A percentile compares a stretch with the other conserved stretches of the same genome.
These are phyloP conservation scores for Phalanger gymnotis DNA, from an alignment of 2,797 vertebrate species.

Conservation along the genomic window DNA sequence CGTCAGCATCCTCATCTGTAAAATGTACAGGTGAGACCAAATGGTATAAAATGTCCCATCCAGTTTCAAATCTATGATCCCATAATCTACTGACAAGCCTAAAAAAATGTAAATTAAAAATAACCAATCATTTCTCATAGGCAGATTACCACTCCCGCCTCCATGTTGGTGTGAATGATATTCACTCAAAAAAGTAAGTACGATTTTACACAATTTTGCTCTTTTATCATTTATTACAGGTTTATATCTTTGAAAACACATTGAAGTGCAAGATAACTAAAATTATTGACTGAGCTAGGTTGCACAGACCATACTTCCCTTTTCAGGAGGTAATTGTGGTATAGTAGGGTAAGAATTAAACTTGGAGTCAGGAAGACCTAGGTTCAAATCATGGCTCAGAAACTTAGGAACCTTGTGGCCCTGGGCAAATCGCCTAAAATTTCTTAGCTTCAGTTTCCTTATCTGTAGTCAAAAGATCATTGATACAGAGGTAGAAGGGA, in stretches of 20 bases:
- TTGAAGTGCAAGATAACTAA: not conserved
- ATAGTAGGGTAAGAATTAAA: not conserved
- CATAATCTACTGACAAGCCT: not conserved
- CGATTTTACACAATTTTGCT: not conserved
- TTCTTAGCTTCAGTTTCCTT: not conserved
- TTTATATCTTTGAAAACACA: not conserved
- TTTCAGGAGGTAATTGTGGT: not conserved
- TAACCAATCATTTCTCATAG: not conserved
- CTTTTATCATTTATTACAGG: not conserved
- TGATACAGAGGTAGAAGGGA: not conserved
- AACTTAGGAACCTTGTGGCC: not conserved
- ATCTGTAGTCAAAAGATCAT: not conserved
- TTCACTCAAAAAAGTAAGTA: not conserved
- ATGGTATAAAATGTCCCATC: not conserved
- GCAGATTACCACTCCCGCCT: not conserved
- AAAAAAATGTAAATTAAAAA: not conserved
- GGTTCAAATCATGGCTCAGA: not conserved
- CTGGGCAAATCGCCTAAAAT: not conserved
- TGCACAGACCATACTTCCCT: not conserved
- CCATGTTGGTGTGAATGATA: not conserved
- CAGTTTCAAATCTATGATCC: not conserved
- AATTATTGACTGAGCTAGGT: not conserved
- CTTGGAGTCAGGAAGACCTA: not conserved
- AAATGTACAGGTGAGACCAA: not conserved
- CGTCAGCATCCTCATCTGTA: not conserved